Evolutionary conservation across 2,888 invertebrate genomes (phyloP).

Genomic region (Argynnis bischoffii): DNA sequence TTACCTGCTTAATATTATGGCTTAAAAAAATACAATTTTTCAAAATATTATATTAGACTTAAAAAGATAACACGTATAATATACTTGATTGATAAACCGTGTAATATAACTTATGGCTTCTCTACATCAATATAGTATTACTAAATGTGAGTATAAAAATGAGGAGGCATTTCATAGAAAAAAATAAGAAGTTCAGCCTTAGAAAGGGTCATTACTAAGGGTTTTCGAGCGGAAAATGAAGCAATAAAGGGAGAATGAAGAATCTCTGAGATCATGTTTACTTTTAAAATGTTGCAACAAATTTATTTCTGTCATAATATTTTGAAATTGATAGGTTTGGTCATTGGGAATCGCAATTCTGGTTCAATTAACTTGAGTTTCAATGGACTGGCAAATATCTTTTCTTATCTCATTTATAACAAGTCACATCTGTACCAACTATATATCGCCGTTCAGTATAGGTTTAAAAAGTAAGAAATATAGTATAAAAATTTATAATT

Average conservation of each 20-base stretch:
- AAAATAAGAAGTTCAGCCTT: slow-evolving; percentile 39
- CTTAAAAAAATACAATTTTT: too few species aligned
- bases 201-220: slow-evolving; percentile 46
- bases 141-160: slow-evolving; percentile 31
- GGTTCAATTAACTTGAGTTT: background rate
- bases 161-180: slow-evolving; percentile 34
- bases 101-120: too few species aligned
- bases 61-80: too few species aligned
- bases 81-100: too few species aligned
- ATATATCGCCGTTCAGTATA: too few species aligned
- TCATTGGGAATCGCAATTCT: background rate
- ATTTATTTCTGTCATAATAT: slow-evolving; percentile 25
- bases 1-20: too few species aligned
- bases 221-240: slow-evolving; percentile 51
- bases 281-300: slow-evolving; percentile 41
- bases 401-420: too few species aligned
- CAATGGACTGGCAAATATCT: too few species aligned
- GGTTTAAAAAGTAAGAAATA: too few species aligned
- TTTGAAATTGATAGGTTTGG: slow-evolving; percentile 13
- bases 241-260: slow-evolving; percentile 48
- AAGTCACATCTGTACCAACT: too few species aligned
- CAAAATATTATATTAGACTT: too few species aligned
- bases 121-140: background rate
- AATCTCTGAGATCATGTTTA: slow-evolving; percentile 49
- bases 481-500: too few species aligned